Base-by-base conservation (phyloP, 2,888 invertebrate genomes). In the Pyrgus malvae region DNA sequence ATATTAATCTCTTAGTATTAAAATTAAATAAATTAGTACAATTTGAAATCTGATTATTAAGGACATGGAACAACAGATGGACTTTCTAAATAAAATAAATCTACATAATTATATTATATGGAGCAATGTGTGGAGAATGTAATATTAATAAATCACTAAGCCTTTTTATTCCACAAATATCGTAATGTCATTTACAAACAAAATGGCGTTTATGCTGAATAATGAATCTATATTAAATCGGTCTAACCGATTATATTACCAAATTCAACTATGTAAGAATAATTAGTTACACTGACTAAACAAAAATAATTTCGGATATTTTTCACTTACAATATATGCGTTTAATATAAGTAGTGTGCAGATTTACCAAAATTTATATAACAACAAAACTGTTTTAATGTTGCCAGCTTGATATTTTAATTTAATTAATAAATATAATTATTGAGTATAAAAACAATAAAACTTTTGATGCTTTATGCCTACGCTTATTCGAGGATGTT, bases 41-140 rank as follows among this genome's bases (percentile, higher is more conserved):
- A 66, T 71, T 41, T 40, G 68, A 65, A 68, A 64, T 67, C 68
- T 65, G 62, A 42, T 65, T 65, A 35, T 2, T 66, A 69, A 68
- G 67, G 69, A 70, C 69, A 71, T 60, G 63, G 67, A 71, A 76
- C 69, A 84, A 82, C 78, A 81, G 81, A 80, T 76, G 70, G 69
- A 68, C 35, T 42, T 73, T 75, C 63, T 69, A 68, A 74, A 72
- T 78, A 70, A 74, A 77, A n/a, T n/a, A n/a, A 78, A 80, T 75
- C 72, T 74, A 72, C 76, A 72, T 73, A 35, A 1, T 9, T 40
- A 74, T 82, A 79, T 65, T 64, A 76, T 81, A 83, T 71, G 74
- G 80, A 69, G 79, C 83, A 82, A 81, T 76, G 72, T 76, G 79
- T 76, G 82, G 80, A 85, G 80, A 86, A 82, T 80, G 79, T 83